Base-by-base conservation (phyloP, 2,888 invertebrate genomes). In the Linnaemya tessellans region DNA sequence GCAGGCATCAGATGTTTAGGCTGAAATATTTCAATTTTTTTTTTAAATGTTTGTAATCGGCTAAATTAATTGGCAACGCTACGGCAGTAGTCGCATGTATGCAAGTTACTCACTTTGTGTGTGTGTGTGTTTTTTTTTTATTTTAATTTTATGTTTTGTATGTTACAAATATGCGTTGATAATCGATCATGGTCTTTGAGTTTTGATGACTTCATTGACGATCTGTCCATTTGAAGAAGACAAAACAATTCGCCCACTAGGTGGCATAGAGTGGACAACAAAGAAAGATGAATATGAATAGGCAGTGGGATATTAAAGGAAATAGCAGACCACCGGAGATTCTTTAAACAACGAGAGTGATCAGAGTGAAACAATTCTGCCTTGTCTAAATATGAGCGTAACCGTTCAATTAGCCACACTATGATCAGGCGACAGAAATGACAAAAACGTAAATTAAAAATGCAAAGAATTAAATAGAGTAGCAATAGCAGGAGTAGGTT, bases 101-200 rank as follows among this genome's bases (percentile, higher is more conserved):
- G 35, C 22, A 58, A 67, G 25, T 75, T 30, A 15, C 54, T 73
- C 35, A 35, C 35, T 30, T 20, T 46, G n/a, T 41, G 0, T 30
- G 10, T 15, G 49, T 56, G 25, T 56, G 35, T 30, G 30, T n/a
- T 46, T 5, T 68, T 70, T 84, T 74, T 62, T 3, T 30, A 3
- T 54, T 22, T 18, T 41, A 10, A 13, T 68, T n/a, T 3, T 8
- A 38, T 60, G 9, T 54, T 80, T 54, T 43, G 9, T 62, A 46
- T 38, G n/a, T 10, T 22, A 20, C 41, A 79, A 78, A 82, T 82
- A 79, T 90, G 89, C 89, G 90, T 91, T 87, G 84, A 90, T 88
- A 90, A 90, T 90, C 91, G 90, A 91, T 90, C 90, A 90, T 89
- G 84, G 88, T 89, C 88, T 60, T 41, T 73, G 89, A 88, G 87